Evolutionary conservation across 2,797 vertebrate genomes (phyloP).

Genomic region (Otus scops): DNA sequence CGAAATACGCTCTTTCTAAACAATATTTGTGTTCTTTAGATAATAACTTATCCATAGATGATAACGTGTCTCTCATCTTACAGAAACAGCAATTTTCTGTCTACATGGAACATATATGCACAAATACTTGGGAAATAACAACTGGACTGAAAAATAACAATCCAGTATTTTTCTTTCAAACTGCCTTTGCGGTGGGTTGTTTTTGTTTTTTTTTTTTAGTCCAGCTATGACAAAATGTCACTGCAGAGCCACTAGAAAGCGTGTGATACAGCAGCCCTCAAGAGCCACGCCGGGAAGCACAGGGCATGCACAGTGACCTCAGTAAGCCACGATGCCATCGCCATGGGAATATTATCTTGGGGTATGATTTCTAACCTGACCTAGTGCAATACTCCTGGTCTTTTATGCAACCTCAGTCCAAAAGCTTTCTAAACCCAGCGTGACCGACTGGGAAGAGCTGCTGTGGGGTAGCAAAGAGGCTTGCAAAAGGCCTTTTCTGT

Average conservation of each 20-base stretch:
- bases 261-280: not conserved
- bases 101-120: not conserved
- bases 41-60: not conserved
- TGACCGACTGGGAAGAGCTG: not conserved
- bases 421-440: not conserved
- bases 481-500: not conserved
- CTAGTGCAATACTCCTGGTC: not conserved
- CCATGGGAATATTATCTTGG: too few species aligned
- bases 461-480: not conserved
- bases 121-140: not conserved
- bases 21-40: not conserved
- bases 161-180: not conserved
- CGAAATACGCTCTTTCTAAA: not conserved
- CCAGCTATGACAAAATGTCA: not conserved
- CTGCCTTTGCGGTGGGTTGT: too few species aligned
- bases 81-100: not conserved
- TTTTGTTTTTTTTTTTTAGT: not conserved
- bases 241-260: not conserved
- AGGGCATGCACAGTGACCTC: not conserved
- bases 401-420: not conserved
- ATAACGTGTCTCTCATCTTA: not conserved
- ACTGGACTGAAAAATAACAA: not conserved
- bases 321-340: accelerated
- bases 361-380: not conserved
- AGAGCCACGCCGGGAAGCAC: not conserved